Evolutionary conservation across 2,888 invertebrate species (phyloP).

Genomic region (Sinelater perroti): DNA sequence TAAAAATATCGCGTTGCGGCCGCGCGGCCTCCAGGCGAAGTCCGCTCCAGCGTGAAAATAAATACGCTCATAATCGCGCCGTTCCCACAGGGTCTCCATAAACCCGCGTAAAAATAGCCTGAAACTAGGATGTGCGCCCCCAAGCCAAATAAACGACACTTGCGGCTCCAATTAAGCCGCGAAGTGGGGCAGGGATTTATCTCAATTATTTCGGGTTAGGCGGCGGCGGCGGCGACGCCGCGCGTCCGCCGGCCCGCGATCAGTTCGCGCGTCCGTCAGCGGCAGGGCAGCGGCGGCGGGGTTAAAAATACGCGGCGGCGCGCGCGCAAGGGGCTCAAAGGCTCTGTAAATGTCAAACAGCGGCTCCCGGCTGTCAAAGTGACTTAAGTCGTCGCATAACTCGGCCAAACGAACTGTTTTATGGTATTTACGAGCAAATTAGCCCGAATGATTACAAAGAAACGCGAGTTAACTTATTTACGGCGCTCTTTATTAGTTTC

Average conservation of each 20-base stretch:
- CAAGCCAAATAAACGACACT: slow-evolving; percentile 13
- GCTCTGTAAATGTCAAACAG: slow-evolving; percentile 41
- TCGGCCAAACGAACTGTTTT: slow-evolving; percentile 53
- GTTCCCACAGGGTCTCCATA: slow-evolving; percentile 32
- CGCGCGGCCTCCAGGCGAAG: slow-evolving; percentile 30
- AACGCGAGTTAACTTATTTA: slow-evolving; percentile 52
- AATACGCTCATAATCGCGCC: slow-evolving; percentile 33
- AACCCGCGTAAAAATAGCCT: slow-evolving; percentile 16
- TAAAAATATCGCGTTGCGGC: slow-evolving; percentile 40
- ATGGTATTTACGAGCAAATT: slow-evolving; percentile 58
- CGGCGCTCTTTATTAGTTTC: slow-evolving; percentile 49
- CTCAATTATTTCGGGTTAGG: slow-evolving; percentile 23
- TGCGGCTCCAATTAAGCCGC: slow-evolving; percentile 27
- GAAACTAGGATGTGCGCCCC: slow-evolving; percentile 1
- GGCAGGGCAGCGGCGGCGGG: not conserved
- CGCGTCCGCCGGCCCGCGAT: slow-evolving; percentile 15
- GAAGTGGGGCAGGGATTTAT: slow-evolving; percentile 18
- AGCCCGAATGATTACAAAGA: slow-evolving; percentile 54
- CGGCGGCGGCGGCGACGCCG: slow-evolving; percentile 27
- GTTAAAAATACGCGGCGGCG: slow-evolving; percentile 33
- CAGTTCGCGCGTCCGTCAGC: too few species aligned
- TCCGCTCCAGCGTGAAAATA: slow-evolving; percentile 35
- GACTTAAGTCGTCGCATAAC: slow-evolving; percentile 50
- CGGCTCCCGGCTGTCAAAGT: slow-evolving; percentile 39
- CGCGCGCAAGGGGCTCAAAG: slow-evolving; percentile 34